Base-by-base conservation (phyloP, 2,888 invertebrate species). In the Eupeodes luniger region DNA sequence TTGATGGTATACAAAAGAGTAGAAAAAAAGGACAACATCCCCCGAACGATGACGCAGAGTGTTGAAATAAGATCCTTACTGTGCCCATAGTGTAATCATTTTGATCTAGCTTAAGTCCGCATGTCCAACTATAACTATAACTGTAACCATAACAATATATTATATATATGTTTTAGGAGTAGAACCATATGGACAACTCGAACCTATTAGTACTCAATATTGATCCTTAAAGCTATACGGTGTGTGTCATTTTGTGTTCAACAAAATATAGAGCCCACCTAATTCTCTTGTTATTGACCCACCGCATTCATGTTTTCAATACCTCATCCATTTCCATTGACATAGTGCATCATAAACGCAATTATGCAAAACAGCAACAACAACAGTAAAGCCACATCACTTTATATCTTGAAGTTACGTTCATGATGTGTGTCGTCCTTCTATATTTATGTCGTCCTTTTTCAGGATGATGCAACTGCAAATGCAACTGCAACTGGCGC, bases 391-490 rank as follows among this genome's bases (percentile, higher is more conserved):
- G 55, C 89, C 89, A 89, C 85, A 88, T 80, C 81, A 88, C 78
- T 85, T 78, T 85, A 85, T 85, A 85, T 85, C 78, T 88, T 78
- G 34, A 81, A 78, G 78, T 85, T 85, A 79, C 84, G 80, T 84
- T 77, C 87, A 84, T 88, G 77, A 88, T 84, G 40, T 40, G 40
- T 59, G 57, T 27, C 5, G 10, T 66, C n/a, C 19, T 47, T 66
- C 27, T 55, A 10, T 55, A 19, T 55, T 16, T 40, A 70, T 70
- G 88, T 88, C 85, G 88, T 88, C 85, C 78, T 75, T 78, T 78
- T 74, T 53, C 66, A 74, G 57, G 67, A 87, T 80, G 69, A 70
- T 80, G 81, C 74, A 78, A 75, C 57, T 78, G 78, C 85, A 77
- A 70, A 70, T 80, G 81, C 74, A 78, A 75, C 57, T 78, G 74